Base-by-base conservation (phyloP, 2,113 vertebrate genomes). In the Otocyon megalotis region DNA sequence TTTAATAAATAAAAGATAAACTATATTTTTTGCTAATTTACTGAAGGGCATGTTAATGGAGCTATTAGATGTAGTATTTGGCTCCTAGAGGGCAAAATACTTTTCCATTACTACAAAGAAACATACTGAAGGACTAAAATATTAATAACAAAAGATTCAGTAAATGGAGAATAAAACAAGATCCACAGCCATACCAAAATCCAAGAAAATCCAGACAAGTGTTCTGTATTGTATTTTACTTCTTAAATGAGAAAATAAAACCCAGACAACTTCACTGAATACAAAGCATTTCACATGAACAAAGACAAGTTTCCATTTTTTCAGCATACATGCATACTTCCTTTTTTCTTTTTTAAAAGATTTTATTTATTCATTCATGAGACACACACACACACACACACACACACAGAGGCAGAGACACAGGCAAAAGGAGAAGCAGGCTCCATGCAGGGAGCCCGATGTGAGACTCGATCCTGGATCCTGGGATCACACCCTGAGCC, bases 1-100 rank as follows among this genome's bases (percentile, higher is more conserved):
- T 92, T 91, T 92, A 96, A 93, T 87, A 92, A 96, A 90, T 84
- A 88, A 95, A 92, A 62, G 67, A 71, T 96, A 60, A 87, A 84
- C 24, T 87, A 69, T 4, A 48, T 71, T 90, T 80, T 84, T 97
- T 93, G 67, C 69, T 96, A 96, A 95, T 92, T 97, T 86, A 76
- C 76, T n/a, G 62, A 92, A 63, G 50, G 43, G 14, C 15, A 28
- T 43, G 58, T 84, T 92, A 84, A 71, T 72, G 93, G 79, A 72
- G 82, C 76, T 56, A 28, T 72, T 79, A 24, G 4, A 17, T 80
- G 13, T 86, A 74, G 19, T 74, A 48, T 96, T 95, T 97, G 82
- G 48, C n/a, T 95, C 37, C 87, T 89, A 83, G 65, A 89, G 60
- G 63, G 56, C 20, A 83, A 93, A 97, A 79, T 13, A 17, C 22